Base-by-base conservation (phyloP, 2,888 invertebrate species). In the Yponomeuta evonymella region DNA sequence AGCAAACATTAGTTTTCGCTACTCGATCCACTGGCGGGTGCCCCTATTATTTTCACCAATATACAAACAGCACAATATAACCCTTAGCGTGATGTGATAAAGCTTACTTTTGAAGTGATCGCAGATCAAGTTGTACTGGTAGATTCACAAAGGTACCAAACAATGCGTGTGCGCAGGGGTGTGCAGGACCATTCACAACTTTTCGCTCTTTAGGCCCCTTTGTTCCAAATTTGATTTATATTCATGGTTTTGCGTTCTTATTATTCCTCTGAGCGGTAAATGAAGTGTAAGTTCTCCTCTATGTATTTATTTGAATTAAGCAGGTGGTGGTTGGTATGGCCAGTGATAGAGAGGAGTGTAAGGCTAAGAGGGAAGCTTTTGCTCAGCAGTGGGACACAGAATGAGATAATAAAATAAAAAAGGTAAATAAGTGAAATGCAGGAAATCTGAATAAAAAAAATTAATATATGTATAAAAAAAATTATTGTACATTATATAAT, bases 211-310 rank as follows among this genome's bases (percentile, higher is more conserved):
- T 92, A 91, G 83, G 82, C 77, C 75, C 77, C 81, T 85, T 92
- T 92, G 91, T 92, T 88, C 90, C 85, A 81, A 58, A 85, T 91
- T 90, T 91, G 92, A 92, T 92, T 91, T 92, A 92, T 91, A 92
- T 92, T 92, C 91, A 92, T 92, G 84, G 82, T 81, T 80, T 81
- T 83, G 81, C 82, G 82, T 85, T 87, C 81, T 83, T 89, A 90
- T 89, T 89, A 88, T 90, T 87, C 86, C 79, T 78, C 79, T 79
- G 75, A 78, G 79, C 83, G 84, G 82, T 85, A 86, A 88, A 90
- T 89, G 90, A 90, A 85, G 87, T 89, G 88, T 51, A 51, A 68
- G 30, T 10, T 68, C 23, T 36, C 67, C 43, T 48, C 48, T 68
- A 29, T 48, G 29, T 68, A 8, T 30, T 48, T 68, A 68, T 48